phyloP scores from a whole-genome alignment of 2,888 invertebrate genomes.

The Polymixis flavicincta region DNA sequence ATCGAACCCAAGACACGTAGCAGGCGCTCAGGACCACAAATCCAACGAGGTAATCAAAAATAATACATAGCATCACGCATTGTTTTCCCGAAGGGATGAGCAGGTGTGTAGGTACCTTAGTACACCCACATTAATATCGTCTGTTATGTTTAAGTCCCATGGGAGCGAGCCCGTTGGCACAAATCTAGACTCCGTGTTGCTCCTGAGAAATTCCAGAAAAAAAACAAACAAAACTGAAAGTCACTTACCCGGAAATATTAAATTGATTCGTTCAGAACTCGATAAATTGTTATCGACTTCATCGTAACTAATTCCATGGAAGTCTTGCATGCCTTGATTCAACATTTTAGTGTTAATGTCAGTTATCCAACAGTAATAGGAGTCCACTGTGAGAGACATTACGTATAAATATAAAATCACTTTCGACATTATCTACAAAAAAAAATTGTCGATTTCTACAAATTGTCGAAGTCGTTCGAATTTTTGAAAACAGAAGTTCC shows the following conservation, averaged over 20 bases:
- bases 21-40: not conserved
- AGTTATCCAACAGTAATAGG: slow-evolving; percentile 60
- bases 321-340: not conserved
- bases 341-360: slow-evolving; percentile 56
- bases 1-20: not conserved
- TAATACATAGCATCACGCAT: no score
- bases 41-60: not conserved
- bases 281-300: slow-evolving; percentile 25
- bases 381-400: slow-evolving; percentile 6
- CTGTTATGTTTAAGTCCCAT: no score
- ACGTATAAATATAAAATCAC: slow-evolving; percentile 27
- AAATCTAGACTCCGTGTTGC: no score
- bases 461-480: no score
- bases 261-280: slow-evolving; percentile 60
- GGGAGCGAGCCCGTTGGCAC: no score
- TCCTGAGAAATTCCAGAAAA: not conserved
- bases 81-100: no score
- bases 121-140: no score
- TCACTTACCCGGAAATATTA: slow-evolving; percentile 80
- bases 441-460: not conserved
- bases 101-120: no score
- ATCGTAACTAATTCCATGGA: slow-evolving; percentile 14
- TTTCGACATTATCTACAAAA: slow-evolving; percentile 42
- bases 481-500: not conserved
- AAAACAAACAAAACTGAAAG: not conserved